phyloP scores from a whole-genome alignment of 30 jellyfish, hydroid and myxozoan genomes.

The Cassiopea andromeda region DNA sequence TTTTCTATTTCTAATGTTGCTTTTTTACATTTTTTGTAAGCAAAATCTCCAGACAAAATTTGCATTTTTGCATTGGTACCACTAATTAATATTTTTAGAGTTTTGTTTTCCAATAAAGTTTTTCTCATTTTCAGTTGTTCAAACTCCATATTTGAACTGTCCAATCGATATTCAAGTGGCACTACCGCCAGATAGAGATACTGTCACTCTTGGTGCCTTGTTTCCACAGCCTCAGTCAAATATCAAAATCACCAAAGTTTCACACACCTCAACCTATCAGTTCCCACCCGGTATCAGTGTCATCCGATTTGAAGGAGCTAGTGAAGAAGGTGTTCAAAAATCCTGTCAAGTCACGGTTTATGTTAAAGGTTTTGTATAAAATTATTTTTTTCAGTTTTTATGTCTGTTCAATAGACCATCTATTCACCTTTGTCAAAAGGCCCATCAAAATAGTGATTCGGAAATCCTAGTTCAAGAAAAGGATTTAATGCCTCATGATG shows the following conservation, averaged over 20 bases:
- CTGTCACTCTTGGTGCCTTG: constrained; percentile 63
- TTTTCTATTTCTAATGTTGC: no score
- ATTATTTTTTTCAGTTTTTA: background rate
- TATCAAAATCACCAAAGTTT: constrained; percentile 49
- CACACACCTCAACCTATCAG: constrained; percentile 50
- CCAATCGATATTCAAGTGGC: constrained; percentile 80
- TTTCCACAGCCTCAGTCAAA: constrained; percentile 87
- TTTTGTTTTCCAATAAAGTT: no score
- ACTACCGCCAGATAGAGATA: constrained; percentile 27
- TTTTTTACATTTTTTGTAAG: no score
- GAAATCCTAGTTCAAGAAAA: background rate
- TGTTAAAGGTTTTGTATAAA: constrained; percentile 71
- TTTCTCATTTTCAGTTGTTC: constrained; percentile 62
- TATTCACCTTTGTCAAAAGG: background rate
- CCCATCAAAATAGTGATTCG: background rate
- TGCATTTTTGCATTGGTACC: no score
- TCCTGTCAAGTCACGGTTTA: constrained; percentile 76
- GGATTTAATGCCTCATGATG: background rate
- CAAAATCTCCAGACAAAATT: no score
- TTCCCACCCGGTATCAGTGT: constrained; percentile 79
- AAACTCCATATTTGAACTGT: constrained; percentile 90
- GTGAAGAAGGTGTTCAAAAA: constrained; percentile 70
- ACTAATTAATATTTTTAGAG: no score
- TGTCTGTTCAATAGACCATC: background rate
- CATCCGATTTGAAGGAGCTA: constrained; percentile 76